phyloP scores from a whole-genome alignment of 2,888 invertebrate genomes.

The Iselma pallidipennis region DNA sequence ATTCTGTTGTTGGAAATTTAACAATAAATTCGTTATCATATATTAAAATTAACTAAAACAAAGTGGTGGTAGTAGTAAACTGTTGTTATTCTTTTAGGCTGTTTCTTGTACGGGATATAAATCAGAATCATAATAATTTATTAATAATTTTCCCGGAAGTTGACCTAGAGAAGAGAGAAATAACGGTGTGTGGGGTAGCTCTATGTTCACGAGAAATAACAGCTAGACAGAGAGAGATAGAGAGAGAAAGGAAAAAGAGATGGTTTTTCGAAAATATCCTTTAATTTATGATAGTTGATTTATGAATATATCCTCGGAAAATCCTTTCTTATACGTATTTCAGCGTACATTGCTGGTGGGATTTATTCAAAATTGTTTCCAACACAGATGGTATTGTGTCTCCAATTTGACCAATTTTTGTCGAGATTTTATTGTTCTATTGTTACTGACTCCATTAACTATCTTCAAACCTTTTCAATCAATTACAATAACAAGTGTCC shows the following conservation, averaged over 20 bases:
- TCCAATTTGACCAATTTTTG: no score
- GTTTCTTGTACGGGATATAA: constrained; percentile 7
- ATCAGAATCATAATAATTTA: constrained; percentile 12
- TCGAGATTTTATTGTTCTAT: no score
- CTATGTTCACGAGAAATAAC: not conserved
- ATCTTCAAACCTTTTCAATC: no score
- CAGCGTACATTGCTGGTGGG: not conserved
- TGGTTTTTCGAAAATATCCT: not conserved
- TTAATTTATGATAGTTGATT: constrained; percentile 6
- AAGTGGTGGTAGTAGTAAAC: no score
- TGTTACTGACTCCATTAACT: no score
- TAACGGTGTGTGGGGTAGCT: no score
- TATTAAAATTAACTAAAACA: constrained; percentile 16
- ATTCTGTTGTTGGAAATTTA: constrained; percentile 12
- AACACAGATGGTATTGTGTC: not conserved
- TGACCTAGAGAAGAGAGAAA: not conserved
- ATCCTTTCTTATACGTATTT: not conserved
- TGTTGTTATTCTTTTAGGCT: constrained; percentile 21
- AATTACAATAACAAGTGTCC: no score
- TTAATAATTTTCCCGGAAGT: constrained; percentile 10
- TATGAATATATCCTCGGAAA: constrained; percentile 5
- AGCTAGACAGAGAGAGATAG: no score
- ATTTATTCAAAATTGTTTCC: constrained; percentile 1
- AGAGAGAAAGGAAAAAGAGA: not conserved
- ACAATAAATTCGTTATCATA: constrained; percentile 12